phyloP scores from a whole-genome alignment of 2,888 invertebrate genomes.

The Dichetophora obliterata region DNA sequence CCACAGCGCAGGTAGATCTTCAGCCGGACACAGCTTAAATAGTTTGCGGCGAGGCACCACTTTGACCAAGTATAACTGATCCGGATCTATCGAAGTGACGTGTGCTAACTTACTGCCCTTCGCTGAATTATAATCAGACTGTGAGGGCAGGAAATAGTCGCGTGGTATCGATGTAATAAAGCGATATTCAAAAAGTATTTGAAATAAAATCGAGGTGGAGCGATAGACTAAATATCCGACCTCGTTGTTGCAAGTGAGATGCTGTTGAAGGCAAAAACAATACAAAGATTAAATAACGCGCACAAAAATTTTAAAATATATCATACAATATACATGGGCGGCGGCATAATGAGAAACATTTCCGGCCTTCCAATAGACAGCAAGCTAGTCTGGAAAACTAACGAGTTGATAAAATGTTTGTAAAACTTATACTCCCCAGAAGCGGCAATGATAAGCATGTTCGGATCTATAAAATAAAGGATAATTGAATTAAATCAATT shows the following conservation, averaged over 20 bases:
- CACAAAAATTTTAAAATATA: background rate
- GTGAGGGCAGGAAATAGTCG: slow-evolving; percentile 78
- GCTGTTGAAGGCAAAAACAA: slow-evolving; percentile 63
- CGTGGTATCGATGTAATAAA: slow-evolving; percentile 75
- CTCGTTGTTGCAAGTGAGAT: slow-evolving; percentile 73
- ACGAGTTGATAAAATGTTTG: slow-evolving; percentile 74
- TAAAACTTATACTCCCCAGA: slow-evolving; percentile 72
- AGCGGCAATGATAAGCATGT: slow-evolving; percentile 75
- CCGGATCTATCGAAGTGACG: slow-evolving; percentile 69
- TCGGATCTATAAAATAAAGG: slow-evolving; percentile 70
- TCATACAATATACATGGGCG: slow-evolving; percentile 75
- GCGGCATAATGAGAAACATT: slow-evolving; percentile 75
- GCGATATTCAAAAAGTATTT: slow-evolving; percentile 77
- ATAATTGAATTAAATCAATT: slow-evolving; percentile 61
- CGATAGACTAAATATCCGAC: slow-evolving; percentile 73
- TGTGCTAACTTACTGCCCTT: slow-evolving; percentile 60
- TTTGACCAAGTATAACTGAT: slow-evolving; percentile 76
- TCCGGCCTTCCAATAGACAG: slow-evolving; percentile 75
- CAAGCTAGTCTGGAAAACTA: slow-evolving; percentile 74
- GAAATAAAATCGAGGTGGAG: slow-evolving; percentile 75
- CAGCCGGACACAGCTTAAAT: slow-evolving; percentile 70
- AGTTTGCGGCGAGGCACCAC: slow-evolving; percentile 75
- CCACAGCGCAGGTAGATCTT: slow-evolving; percentile 76
- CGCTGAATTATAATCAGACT: slow-evolving; percentile 58
- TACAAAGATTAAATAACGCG: background rate